Conservation (phyloP, 2,888 invertebrate species). For the Acronicta aceris region DNA sequence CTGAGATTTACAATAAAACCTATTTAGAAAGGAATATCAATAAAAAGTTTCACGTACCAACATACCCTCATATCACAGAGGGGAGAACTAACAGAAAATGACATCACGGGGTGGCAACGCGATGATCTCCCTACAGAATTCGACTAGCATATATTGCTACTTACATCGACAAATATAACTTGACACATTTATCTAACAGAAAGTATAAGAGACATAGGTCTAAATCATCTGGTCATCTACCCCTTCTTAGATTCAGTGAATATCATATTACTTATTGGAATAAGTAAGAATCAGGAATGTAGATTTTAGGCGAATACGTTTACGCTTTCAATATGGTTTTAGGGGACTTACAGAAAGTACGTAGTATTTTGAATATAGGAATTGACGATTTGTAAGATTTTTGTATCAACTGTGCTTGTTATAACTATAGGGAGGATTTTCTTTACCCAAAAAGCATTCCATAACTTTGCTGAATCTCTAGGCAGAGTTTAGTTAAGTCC, state of each 20-base stretch:
- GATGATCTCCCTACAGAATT: constrained; percentile 67
- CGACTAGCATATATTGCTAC: constrained; percentile 62
- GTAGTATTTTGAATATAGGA: constrained; percentile 34
- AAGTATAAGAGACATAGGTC: constrained; percentile 17
- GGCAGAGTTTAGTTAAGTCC: no score
- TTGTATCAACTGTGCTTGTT: constrained; percentile 16
- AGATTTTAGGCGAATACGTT: constrained; percentile 66
- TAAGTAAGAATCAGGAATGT: constrained; percentile 71
- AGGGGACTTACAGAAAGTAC: constrained; percentile 30
- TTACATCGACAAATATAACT: constrained; percentile 50
- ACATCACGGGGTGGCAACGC: constrained; percentile 63
- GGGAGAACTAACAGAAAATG: constrained; percentile 67
- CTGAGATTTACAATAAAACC: constrained; percentile 41
- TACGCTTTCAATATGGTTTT: constrained; percentile 62
- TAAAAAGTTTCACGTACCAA: constrained; percentile 61
- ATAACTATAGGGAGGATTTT: constrained; percentile 4
- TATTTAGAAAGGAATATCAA: constrained; percentile 54
- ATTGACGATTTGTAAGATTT: constrained; percentile 17
- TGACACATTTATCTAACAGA: constrained; percentile 36
- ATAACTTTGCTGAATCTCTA: no score
- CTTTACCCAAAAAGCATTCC: constrained; percentile 8
- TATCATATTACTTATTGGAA: constrained; percentile 71
- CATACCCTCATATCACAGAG: constrained; percentile 58
- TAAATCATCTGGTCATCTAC: constrained; percentile 45
- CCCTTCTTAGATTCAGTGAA: constrained; percentile 64